Evolutionary conservation across 53 echinoderm and acorn worm genomes (phyloP), one percentile per base, ranked within the genome.

Genomic region (Crossaster papposus): DNA sequence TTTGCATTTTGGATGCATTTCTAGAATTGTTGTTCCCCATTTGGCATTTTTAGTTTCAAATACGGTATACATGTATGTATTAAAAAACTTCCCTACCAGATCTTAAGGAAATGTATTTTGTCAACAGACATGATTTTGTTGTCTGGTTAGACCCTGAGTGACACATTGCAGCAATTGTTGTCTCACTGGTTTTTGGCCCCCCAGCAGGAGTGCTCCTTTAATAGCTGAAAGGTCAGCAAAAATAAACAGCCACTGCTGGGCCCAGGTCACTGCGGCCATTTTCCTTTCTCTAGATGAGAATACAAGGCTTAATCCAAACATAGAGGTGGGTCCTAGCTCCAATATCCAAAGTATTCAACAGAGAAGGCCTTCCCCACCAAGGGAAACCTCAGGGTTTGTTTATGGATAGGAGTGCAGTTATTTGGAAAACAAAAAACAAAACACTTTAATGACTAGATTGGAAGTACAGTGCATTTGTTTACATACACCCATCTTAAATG

Each of bases 171-270:
- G n/a, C 76, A 76, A 51, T 78, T 51, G 2, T 51, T 23, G 11
- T 26, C 51, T 36, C 74, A 2, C 74, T 12, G 28, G 10, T 35
- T 2, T 17, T 31, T 51, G 23, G n/a, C n/a, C 78, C 28, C 51
- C 11, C 44, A 44, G 78, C 78, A 78, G 78, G 78, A 24, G 28
- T 29, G 65, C 44, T 24, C 68, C 82, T 82, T 68, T 82, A 82
- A 82, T 37, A 24, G n/a, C 65, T 28, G 36, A 58, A 68, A 82
- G 82, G 82, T 82, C 65, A 23, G 65, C 64, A 31, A 82, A 82
- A 82, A 68, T 65, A 82, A 82, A 82, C 36, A 82, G 65, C 50
- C 65, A 44, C 37, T 23, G 65, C 82, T 34, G 82, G 1, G 50
- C 28, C 81, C 13, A 23, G 81, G 33, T 64, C 81, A 81, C 68